Conservation (phyloP, 2,797 vertebrate species). For the Parauchenoglanis ngamensis region DNA sequence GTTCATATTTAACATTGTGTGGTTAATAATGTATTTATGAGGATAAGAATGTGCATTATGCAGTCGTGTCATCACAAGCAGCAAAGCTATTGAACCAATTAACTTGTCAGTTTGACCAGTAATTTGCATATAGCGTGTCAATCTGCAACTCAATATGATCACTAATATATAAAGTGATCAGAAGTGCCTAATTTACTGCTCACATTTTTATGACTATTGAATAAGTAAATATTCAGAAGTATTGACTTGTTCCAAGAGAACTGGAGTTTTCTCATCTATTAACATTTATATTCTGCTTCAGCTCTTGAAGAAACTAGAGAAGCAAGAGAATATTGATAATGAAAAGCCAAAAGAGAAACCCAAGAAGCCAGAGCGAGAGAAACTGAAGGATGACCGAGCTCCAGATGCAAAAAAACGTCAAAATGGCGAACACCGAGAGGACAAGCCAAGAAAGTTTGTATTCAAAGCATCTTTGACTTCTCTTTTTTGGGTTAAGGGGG, state of each 20-base stretch:
- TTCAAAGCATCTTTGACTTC: neutral
- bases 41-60: neutral
- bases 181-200: neutral
- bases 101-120: neutral
- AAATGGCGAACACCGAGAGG: conserved; percentile 86
- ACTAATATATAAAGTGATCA: neutral
- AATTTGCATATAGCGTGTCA: neutral
- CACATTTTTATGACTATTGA: neutral
- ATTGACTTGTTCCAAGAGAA: neutral
- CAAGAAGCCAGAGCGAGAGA: conserved; percentile 88
- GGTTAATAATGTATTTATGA: neutral
- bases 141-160: neutral
- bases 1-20: neutral
- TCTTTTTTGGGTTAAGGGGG: neutral
- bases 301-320: conserved; percentile 95
- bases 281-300: conserved; percentile 65
- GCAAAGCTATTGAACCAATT: neutral
- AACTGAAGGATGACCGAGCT: conserved; percentile 84
- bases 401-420: conserved; percentile 80
- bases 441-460: conserved; percentile 85
- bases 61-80: neutral
- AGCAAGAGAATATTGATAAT: conserved; percentile 82
- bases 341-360: conserved; percentile 89
- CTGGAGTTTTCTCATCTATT: neutral
- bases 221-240: neutral